A percentile compares a stretch with the other conserved stretches of the same genome.
These are phyloP conservation scores for Eira barbara DNA, from an alignment of 2,113 vertebrate species.

Conservation along the genomic window DNA sequence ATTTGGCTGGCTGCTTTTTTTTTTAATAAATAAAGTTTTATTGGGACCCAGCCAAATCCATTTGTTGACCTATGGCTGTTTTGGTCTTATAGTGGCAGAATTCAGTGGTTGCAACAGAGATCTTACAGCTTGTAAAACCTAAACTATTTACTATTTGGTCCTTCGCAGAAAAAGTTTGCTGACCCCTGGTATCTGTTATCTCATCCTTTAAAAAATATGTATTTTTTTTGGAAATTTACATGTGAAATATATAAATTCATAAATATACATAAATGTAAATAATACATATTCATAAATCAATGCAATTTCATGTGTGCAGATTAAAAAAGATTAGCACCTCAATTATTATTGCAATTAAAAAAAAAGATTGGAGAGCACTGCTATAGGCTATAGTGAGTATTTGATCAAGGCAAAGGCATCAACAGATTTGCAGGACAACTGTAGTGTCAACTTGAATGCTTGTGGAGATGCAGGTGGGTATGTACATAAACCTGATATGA, in stretches of 20 bases:
- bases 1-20: neutral
- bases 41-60: neutral
- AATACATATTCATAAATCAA: neutral
- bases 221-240: neutral
- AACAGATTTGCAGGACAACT: neutral
- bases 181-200: neutral
- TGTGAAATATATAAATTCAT: neutral
- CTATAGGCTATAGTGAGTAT: neutral
- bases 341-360: neutral
- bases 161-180: neutral
- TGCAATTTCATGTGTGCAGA: neutral
- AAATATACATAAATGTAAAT: neutral
- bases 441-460: neutral
- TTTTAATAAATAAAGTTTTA: neutral
- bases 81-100: neutral
- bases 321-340: neutral
- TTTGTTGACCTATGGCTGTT: neutral
- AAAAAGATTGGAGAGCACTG: neutral
- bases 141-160: neutral
- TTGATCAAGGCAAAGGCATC: neutral
- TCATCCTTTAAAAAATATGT: neutral
- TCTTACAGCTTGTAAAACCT: neutral
- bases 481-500: neutral
- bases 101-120: neutral
- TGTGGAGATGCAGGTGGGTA: neutral